Evolutionary conservation across 35 echinoderm and acorn worm genomes (phyloP).

Genomic region (Nesometra sesokonis): DNA sequence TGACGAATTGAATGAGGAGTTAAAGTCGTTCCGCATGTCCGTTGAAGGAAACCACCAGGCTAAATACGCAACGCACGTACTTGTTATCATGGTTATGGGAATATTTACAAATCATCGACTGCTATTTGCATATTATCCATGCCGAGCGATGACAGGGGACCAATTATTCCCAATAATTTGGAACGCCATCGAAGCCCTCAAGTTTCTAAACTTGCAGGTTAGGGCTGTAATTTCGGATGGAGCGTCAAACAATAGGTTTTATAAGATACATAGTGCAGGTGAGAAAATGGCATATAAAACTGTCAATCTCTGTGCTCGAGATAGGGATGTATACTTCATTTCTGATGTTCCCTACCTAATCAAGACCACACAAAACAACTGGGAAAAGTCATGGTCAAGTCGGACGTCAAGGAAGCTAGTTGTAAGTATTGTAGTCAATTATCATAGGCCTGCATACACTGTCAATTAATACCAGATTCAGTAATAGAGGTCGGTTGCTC

Average conservation of each 20-base stretch:
- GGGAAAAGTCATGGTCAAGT: slow-evolving; percentile 17
- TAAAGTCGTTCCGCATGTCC: not conserved
- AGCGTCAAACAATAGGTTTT: slow-evolving; percentile 24
- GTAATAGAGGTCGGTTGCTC: too few species aligned
- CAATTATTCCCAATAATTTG: slow-evolving; percentile 6
- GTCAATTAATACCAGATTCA: too few species aligned
- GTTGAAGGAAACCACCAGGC: not conserved
- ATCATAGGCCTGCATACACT: too few species aligned
- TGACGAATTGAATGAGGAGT: slow-evolving; percentile 3
- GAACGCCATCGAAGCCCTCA: not conserved
- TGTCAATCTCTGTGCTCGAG: not conserved
- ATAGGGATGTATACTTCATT: slow-evolving; percentile 10
- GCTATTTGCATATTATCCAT: slow-evolving; percentile 31
- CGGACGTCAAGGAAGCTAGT: slow-evolving; percentile 13
- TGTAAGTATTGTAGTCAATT: too few species aligned
- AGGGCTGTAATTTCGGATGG: slow-evolving; percentile 6
- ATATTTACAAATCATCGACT: not conserved
- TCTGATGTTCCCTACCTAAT: slow-evolving; percentile 22
- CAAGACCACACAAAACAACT: slow-evolving; percentile 14
- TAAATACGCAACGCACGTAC: slow-evolving; percentile 15
- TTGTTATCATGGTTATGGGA: slow-evolving; percentile 21
- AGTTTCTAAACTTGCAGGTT: slow-evolving; percentile 10
- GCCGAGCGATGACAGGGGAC: not conserved
- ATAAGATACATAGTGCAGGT: not conserved
- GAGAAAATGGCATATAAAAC: too few species aligned